Base-by-base conservation (phyloP, 2,888 invertebrate genomes). In the Zygogramma bicolorata region DNA sequence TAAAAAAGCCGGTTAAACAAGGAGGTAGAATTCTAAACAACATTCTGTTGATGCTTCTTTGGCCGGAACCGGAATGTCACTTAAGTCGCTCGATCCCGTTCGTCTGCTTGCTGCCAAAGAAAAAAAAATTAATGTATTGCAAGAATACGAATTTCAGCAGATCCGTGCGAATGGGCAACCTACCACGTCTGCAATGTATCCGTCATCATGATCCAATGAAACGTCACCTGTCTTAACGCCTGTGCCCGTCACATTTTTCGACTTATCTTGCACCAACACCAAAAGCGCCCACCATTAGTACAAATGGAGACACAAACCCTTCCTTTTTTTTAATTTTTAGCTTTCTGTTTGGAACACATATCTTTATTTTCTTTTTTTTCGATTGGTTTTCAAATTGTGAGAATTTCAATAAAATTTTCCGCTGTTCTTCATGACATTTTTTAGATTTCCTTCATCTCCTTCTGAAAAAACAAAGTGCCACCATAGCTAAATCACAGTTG, bases 41-140 rank as follows among this genome's bases (percentile, higher is more conserved):
- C 68, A 79, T 69, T 77, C 77, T 42, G 76, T 79, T 60, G 79
- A 79, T 76, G 77, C 70, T 68, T 80, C 77, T 73, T 75, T 80
- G 65, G 68, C 59, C 25, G 78, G 76, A 15, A 75, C 77, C 1
- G 77, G 75, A 13, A 71, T 74, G 38, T 31, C 75, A 38, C 75
- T 78, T 5, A 77, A 77, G 70, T 73, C 75, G 2, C 69, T 78
- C 0, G 58, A 78, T 60, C 75, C 77, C n/a, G 10, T 75, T 34
- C 71, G 34, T 49, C 65, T 77, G 7, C 58, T 60, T 68, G 53
- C 57, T 15, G 77, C 75, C 25, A 78, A 78, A 73, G 72, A 71
- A 8, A 69, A 68, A 46, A 78, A 76, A 63, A 77, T 78, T 61
- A 38, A 20, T 38, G 20, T 77, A 8, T 77, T 77, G 15, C 78